Conservation (phyloP, 2,113 vertebrate species). For the Platichthys stellatus region DNA sequence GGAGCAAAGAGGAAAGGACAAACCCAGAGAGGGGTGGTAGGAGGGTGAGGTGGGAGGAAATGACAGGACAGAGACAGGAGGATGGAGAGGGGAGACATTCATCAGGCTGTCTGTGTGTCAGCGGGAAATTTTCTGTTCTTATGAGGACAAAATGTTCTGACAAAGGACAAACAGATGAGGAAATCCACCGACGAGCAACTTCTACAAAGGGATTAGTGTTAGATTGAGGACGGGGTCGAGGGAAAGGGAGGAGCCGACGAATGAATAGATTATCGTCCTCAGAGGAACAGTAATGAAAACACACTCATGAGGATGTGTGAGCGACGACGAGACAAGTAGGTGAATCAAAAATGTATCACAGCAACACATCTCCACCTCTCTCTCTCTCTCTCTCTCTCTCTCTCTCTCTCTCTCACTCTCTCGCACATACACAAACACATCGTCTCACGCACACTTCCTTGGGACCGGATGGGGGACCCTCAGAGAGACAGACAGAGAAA, state of each 20-base stretch:
- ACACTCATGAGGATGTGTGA: slow-evolving; percentile 8
- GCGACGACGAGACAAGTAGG: slow-evolving; percentile 22
- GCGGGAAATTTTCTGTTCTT: slow-evolving; percentile 17
- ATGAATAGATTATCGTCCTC: slow-evolving; percentile 1
- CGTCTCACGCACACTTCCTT: slow-evolving; percentile 13
- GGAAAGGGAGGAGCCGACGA: neutral
- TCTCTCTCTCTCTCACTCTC: too few relatives aligned
- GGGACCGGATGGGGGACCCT: slow-evolving; percentile 24
- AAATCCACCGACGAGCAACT: slow-evolving; percentile 2
- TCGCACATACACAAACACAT: neutral
- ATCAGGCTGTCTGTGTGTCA: slow-evolving; percentile 59
- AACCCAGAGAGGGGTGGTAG: slow-evolving; percentile 28
- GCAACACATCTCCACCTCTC: too few relatives aligned
- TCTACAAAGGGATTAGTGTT: neutral
- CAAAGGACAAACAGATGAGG: slow-evolving; percentile 5
- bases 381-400: too few relatives aligned
- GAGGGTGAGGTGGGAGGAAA: slow-evolving; percentile 24
- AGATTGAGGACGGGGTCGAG: neutral
- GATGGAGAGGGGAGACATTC: slow-evolving; percentile 60
- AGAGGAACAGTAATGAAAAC: neutral
- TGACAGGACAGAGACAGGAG: slow-evolving; percentile 38
- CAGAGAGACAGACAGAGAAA: slow-evolving; percentile 5
- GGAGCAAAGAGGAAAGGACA: slow-evolving; percentile 11
- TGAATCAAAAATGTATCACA: slow-evolving; percentile 46
- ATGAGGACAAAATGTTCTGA: slow-evolving; percentile 24